phyloP scores from a whole-genome alignment of 2,113 vertebrate genomes.

The Zosterops pallidus region DNA sequence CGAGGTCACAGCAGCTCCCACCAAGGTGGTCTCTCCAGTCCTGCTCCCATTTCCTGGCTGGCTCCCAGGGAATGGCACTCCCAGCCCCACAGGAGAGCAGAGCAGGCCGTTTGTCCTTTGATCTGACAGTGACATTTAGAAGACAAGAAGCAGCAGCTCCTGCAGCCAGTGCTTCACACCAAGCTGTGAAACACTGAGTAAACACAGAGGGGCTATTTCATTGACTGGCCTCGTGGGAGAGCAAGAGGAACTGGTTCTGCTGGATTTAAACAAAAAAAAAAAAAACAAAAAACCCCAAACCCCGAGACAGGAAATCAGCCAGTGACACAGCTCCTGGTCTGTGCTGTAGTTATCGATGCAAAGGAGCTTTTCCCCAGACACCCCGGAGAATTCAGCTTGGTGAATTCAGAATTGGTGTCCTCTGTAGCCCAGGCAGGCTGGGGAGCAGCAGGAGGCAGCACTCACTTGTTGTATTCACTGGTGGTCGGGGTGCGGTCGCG shows the following conservation, averaged over 20 bases:
- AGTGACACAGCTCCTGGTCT: neutral
- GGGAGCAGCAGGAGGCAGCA: neutral
- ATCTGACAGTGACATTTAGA: neutral
- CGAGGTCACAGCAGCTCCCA: neutral
- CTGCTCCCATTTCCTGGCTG: neutral
- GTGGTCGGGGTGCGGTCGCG: slow-evolving; percentile 59
- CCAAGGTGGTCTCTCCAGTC: neutral
- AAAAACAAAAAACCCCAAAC: neutral
- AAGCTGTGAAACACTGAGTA: neutral
- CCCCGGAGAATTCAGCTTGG: neutral
- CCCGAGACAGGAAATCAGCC: neutral
- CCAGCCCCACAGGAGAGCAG: neutral
- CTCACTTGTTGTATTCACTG: slow-evolving; percentile 72
- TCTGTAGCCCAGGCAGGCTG: accelerated
- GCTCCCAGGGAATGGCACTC: neutral
- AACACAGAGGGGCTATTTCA: slow-evolving; percentile 27
- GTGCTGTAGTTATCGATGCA: neutral
- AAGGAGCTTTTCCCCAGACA: neutral
- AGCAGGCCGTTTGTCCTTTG: neutral
- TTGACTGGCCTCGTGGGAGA: neutral
- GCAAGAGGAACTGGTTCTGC: slow-evolving; percentile 45
- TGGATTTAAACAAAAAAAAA: neutral
- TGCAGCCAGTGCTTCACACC: neutral
- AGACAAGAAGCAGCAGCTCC: slow-evolving; percentile 13
- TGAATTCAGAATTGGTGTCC: neutral